Evolutionary conservation across 2,888 invertebrate species (phyloP), one percentile per base, ranked within the genome.

Genomic region (Drosophila robusta): DNA sequence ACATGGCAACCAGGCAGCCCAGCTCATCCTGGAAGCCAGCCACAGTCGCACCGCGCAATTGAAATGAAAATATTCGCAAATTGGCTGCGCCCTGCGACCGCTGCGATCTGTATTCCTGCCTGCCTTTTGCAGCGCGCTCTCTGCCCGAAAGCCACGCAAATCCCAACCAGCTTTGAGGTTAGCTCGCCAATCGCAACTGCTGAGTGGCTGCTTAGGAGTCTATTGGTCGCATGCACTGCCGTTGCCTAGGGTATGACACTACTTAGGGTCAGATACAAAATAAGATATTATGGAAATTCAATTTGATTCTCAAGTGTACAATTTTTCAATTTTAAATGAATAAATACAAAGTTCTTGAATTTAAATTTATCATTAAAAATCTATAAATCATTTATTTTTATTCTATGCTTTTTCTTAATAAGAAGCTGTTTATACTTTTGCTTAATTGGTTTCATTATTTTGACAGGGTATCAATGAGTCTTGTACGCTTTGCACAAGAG

Each of bases 41-140:
- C 54, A 22, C 29, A 62, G 58, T 62, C 56, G 60, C 77, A 58
- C 22, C 58, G 69, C 68, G 88, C 89, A 89, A 89, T 90, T 88
- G 80, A 89, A 90, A 88, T 89, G 78, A 87, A 90, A 90, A 91
- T 90, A 91, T 90, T 90, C 89, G 88, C 90, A 90, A 90, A 91
- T 90, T 91, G 90, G 88, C 84, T 88, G 88, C 78, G 70, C 81
- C 84, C 83, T 79, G 69, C 87, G 65, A 72, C 65, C 73, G 61
- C 57, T 36, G 50, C 45, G 42, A 58, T 77, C 44, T 51, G 63
- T 49, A 36, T 56, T 66, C 9, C 29, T 39, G 16, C 45, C 54
- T 44, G 32, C 50, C 57, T 18, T 11, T 34, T 34, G 12, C 11
- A 18, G 9, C 16, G 29, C 14, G 52, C 29, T 50, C 49, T 54